Base-by-base conservation (phyloP, 1,140 invertebrate genomes). In the Calliphora vicina region DNA sequence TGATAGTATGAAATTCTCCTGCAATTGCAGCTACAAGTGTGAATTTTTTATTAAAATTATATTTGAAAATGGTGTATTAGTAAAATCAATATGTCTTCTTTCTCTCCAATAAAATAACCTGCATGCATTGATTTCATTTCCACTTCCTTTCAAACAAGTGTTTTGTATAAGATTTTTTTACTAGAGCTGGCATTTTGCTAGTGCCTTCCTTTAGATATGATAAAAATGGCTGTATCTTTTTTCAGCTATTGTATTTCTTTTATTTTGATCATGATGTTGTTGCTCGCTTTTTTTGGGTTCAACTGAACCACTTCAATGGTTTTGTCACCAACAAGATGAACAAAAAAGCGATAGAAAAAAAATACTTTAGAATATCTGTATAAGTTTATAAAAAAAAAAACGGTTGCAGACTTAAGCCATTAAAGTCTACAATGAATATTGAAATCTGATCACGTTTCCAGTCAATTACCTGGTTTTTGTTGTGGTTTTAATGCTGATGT, bases 401-500 rank as follows among this genome's bases (percentile, higher is more conserved):
- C 25, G 15, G 17, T 43, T 23, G 71, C 67, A 57, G 67, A 82
- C 67, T 82, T 82, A 82, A 72, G 67, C 82, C 72, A 82, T 82
- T 82, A 82, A 71, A 71, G 35, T 67, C 82, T 17, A 72, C 43
- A 82, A 80, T 50, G 86, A 86, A 86, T 85, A 84, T 84, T 84
- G 83, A 87, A 88, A 87, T 87, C 85, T 78, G 87, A 76, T 82
- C 82, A 85, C 84, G 85, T 88, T 87, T 88, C 85, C 87, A 86
- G 85, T 87, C 86, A 87, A 88, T 88, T 88, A 88, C 86, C 86
- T 86, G 82, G 74, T n/a, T 43, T 78, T 45, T 78, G 74, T 78
- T 42, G 74, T 45, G 61, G 61, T 23, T 67, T 23, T 9, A n/a
- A 67, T 23, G n/a, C 25, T 67, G 23, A 8, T 67, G n/a, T 0